Conservation (phyloP, 2,888 invertebrate genomes). For the Cephus sareptanus region DNA sequence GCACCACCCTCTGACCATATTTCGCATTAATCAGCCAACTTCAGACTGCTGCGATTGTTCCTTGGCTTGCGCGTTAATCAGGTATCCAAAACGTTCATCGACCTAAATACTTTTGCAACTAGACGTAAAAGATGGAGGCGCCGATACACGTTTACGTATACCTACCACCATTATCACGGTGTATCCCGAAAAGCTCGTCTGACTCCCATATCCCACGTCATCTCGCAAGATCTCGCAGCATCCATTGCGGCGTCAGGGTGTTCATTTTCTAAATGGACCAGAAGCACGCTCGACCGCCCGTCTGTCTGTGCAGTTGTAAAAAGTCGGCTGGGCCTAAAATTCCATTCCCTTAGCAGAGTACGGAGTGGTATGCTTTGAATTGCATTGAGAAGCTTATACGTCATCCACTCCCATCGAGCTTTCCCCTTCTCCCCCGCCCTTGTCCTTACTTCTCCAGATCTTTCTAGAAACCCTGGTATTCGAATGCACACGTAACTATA, state of each 20-base stretch:
- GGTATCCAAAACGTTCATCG: background rate
- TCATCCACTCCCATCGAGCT: background rate
- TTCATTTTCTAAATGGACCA: conserved; percentile 58
- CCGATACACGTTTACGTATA: background rate
- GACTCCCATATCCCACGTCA: background rate
- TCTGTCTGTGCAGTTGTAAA: background rate
- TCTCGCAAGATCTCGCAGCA: background rate
- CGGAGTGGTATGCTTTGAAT: conserved; percentile 15
- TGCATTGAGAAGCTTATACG: conserved; percentile 14
- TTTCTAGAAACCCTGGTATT: background rate
- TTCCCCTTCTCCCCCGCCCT: background rate
- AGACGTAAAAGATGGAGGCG: background rate
- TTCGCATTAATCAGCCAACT: too few relatives aligned
- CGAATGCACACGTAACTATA: background rate
- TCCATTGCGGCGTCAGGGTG: background rate
- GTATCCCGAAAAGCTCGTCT: background rate
- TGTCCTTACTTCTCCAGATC: background rate
- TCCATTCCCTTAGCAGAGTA: conserved; percentile 12
- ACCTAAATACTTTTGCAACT: background rate
- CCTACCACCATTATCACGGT: background rate
- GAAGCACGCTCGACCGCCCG: conserved; percentile 21
- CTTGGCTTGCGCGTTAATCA: background rate
- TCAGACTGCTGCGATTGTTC: background rate
- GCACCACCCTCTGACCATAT: too few relatives aligned
- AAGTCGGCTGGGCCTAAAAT: background rate